Conservation (phyloP, 2,797 vertebrate genomes). For the Ceryle rudis region DNA sequence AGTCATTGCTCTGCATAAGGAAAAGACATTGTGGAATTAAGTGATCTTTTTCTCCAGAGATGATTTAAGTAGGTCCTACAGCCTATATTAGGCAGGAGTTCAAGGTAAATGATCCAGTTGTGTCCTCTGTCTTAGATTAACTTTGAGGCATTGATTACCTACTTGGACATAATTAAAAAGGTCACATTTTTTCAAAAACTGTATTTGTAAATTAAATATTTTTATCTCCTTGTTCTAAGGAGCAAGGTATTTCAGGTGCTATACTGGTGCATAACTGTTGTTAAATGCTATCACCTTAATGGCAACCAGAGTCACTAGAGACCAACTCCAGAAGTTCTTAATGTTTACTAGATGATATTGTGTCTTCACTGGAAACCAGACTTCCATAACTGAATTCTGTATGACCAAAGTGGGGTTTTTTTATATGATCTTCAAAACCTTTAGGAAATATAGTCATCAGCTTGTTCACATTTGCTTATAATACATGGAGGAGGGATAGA, state of each 20-base stretch:
- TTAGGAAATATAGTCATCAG: neutral
- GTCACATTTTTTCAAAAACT: neutral
- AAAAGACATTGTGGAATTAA: neutral
- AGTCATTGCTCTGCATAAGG: neutral
- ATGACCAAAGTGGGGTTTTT: neutral
- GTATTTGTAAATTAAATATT: neutral
- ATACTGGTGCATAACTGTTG: neutral
- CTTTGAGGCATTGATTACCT: neutral
- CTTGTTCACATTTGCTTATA: neutral
- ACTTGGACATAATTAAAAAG: neutral
- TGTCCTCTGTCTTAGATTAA: constrained; percentile 17
- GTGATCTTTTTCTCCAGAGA: constrained; percentile 28
- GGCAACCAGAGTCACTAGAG: neutral
- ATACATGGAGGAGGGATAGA: neutral
- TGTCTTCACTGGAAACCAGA: neutral
- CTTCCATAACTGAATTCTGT: neutral
- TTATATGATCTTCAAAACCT: neutral
- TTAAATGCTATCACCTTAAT: neutral
- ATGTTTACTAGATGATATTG: neutral
- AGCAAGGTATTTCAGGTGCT: neutral
- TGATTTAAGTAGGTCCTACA: constrained; percentile 25
- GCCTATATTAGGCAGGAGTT: constrained; percentile 32
- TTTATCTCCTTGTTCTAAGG: neutral
- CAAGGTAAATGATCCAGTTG: neutral
- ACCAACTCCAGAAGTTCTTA: neutral